Evolutionary conservation across 1,140 invertebrate genomes (phyloP).

Genomic region (Bombus superbus): DNA sequence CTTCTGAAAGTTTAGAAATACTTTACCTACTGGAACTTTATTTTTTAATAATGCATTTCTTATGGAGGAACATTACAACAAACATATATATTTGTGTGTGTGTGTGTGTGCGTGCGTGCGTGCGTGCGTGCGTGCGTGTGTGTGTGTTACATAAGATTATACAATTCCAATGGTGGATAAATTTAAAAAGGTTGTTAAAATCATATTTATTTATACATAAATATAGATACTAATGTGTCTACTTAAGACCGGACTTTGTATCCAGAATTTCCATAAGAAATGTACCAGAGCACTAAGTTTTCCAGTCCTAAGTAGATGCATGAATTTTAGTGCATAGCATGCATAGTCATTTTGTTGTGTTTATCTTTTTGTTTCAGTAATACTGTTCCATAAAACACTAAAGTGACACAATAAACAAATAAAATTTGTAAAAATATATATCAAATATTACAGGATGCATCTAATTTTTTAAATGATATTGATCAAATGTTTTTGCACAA

Average conservation of each 20-base stretch:
- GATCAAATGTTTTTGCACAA: conserved; percentile 31
- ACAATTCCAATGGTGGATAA: conserved; percentile 79
- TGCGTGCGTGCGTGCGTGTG: not conserved
- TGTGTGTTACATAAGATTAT: conserved; percentile 38
- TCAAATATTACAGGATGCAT: not conserved
- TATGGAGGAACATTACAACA: conserved; percentile 77
- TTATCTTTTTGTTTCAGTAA: conserved; percentile 11
- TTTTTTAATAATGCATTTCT: conserved; percentile 80
- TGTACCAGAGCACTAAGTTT: conserved; percentile 76
- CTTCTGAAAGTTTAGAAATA: conserved; percentile 71
- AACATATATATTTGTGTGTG: not conserved
- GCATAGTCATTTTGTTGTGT: conserved; percentile 36
- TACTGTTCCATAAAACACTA: conserved; percentile 13
- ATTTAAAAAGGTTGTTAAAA: conserved; percentile 34
- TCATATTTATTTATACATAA: conserved; percentile 38
- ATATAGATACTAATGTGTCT: conserved; percentile 71
- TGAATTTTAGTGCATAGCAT: conserved; percentile 52
- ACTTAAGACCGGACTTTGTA: conserved; percentile 77
- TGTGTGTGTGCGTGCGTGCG: not conserved
- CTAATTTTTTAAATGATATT: conserved; percentile 12
- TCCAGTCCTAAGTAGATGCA: conserved; percentile 81
- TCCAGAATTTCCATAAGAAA: conserved; percentile 78
- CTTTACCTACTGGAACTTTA: conserved; percentile 62
- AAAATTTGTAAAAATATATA: not conserved
- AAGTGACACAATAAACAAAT: conserved; percentile 25